Conservation (phyloP, 2,797 vertebrate genomes). For the Iguana delicatissima region DNA sequence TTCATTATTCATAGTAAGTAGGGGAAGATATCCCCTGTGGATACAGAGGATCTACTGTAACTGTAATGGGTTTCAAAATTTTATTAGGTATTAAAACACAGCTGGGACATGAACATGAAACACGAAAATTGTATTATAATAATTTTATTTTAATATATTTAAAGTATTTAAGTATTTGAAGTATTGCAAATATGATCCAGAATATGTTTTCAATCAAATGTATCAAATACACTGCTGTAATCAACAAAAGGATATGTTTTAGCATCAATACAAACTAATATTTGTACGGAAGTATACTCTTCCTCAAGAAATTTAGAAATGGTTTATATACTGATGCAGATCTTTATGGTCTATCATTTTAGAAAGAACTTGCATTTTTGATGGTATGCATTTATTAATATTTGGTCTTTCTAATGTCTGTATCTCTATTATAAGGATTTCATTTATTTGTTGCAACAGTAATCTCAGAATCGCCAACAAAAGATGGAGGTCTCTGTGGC, state of each 20-base stretch:
- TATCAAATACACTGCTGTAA: not conserved
- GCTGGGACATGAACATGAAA: not conserved
- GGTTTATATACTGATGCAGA: not conserved
- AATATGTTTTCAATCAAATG: not conserved
- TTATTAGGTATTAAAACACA: not conserved
- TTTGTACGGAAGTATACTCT: not conserved
- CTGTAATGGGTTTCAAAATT: not conserved
- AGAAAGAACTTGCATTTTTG: not conserved
- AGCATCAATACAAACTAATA: conserved; percentile 9
- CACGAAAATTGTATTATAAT: conserved; percentile 1
- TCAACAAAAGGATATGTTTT: not conserved
- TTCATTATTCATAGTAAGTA: too few relatives aligned
- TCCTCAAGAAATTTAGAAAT: not conserved
- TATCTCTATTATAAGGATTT: not conserved
- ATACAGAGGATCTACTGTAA: too few relatives aligned
- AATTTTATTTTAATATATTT: not conserved
- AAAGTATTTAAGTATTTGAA: not conserved
- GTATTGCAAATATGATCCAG: not conserved
- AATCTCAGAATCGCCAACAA: not conserved
- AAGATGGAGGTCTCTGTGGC: conserved; percentile 28
- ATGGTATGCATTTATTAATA: not conserved
- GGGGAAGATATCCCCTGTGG: too few relatives aligned
- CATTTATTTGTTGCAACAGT: not conserved
- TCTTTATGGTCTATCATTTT: not conserved
- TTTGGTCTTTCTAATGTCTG: not conserved